Evolutionary conservation across 92 coral and sea anemone species (phyloP).

Genomic region (Epizoanthus scotinus): DNA sequence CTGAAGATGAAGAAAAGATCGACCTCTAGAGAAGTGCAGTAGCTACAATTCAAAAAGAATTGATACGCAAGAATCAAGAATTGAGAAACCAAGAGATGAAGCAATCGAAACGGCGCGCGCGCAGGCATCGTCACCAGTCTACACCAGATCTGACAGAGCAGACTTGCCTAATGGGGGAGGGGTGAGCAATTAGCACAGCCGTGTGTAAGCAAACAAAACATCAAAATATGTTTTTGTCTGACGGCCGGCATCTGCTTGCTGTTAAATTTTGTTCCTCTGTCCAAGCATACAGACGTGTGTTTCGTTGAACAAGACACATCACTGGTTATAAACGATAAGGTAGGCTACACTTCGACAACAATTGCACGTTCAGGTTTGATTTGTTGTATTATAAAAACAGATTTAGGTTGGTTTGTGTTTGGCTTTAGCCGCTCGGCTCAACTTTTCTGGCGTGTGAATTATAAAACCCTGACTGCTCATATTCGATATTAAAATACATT

Average conservation of each 20-base stretch:
- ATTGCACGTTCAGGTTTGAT: not conserved
- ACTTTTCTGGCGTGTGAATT: not conserved
- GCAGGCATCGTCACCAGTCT: not conserved
- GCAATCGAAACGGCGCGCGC: slow-evolving; percentile 4
- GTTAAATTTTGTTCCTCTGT: not conserved
- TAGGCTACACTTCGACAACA: not conserved
- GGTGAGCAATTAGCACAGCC: not conserved
- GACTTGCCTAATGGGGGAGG: not conserved
- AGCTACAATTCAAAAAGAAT: no score
- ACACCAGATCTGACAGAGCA: not conserved
- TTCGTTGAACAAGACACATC: not conserved
- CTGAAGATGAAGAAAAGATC: no score
- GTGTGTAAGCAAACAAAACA: not conserved
- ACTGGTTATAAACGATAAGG: not conserved
- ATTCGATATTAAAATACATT: no score
- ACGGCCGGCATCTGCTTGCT: not conserved
- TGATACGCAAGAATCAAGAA: no score
- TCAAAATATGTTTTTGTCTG: not conserved
- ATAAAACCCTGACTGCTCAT: no score
- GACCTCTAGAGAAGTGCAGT: no score
- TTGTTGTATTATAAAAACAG: slow-evolving; percentile 8
- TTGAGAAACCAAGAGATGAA: not conserved
- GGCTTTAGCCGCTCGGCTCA: not conserved
- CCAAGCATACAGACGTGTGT: not conserved
- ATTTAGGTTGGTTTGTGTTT: not conserved